phyloP scores from a whole-genome alignment of 2,113 vertebrate species.

The Melanerpes formicivorus region DNA sequence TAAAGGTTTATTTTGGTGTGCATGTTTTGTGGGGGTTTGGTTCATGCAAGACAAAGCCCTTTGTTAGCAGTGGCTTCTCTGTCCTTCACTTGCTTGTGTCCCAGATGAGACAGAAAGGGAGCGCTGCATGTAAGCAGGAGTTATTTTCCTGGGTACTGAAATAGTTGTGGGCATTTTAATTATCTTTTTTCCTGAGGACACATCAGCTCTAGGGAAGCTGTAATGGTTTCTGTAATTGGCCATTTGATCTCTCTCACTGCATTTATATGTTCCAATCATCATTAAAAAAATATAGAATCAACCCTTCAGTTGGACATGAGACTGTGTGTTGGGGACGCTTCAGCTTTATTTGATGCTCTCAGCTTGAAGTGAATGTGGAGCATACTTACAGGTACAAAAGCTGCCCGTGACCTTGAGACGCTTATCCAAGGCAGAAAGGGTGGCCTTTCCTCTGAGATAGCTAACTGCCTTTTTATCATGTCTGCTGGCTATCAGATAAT shows the following conservation, averaged over 20 bases:
- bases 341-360: neutral
- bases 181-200: neutral
- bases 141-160: neutral
- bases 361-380: neutral
- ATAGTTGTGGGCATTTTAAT: neutral
- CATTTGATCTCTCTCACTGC: neutral
- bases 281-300: neutral
- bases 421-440: conserved; percentile 13
- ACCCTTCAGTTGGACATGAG: neutral
- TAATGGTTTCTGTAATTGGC: neutral
- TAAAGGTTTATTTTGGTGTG: neutral
- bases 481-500: conserved; percentile 40
- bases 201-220: neutral
- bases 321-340: neutral
- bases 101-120: neutral
- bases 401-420: conserved; percentile 53
- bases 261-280: neutral
- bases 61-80: neutral
- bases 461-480: conserved; percentile 42
- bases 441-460: neutral
- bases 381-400: neutral
- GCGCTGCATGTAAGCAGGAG: neutral
- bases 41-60: neutral
- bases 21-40: neutral
- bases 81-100: neutral